Base-by-base conservation (phyloP, 2,888 invertebrate species). In the Colletes collaris region DNA sequence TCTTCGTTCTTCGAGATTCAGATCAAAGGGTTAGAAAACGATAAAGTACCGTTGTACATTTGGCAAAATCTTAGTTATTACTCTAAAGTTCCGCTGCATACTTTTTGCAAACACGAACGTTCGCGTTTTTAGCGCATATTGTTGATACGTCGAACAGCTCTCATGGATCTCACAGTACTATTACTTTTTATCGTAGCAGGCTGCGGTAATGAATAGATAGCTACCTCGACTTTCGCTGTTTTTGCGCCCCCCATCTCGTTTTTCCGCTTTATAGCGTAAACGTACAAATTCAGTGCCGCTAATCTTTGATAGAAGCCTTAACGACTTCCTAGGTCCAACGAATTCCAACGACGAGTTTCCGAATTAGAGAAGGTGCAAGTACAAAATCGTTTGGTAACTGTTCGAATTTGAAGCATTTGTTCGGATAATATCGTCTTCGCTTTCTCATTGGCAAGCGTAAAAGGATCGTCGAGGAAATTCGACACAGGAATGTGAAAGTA, bases 161-260 rank as follows among this genome's bases (percentile, higher is more conserved):
- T 63, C 52, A 37, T 49, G 76, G 50, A 76, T 77, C 77, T 64
- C 58, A 71, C 62, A 59, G 50, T 63, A 52, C 62, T 44, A 63
- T 63, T 81, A 74, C 52, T 79, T 67, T 62, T 80, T 58, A 68
- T 49, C 49, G 37, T 37, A 35, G 40, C 49, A 35, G 19, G 19
- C 13, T 7, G 58, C 46, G 40, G n/a, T 68, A 81, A 81, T 79
- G 79, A 81, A 79, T 63, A 66, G 60, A 63, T 13, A 52, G 58
- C 55, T 71, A 58, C 58, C 53, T 50, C 66, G 60, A 81, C 80
- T 81, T 81, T 81, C 81, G 71, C 81, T 81, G 71, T 81, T 81
- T 79, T 79, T 79, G 62, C 60, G 52, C 60, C 40, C 40, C 19
- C 49, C 27, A 27, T 49, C 53, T 70, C 56, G 58, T 66, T 77